Evolutionary conservation across 1,140 invertebrate species (phyloP).

Genomic region (Papilio xuthus): DNA sequence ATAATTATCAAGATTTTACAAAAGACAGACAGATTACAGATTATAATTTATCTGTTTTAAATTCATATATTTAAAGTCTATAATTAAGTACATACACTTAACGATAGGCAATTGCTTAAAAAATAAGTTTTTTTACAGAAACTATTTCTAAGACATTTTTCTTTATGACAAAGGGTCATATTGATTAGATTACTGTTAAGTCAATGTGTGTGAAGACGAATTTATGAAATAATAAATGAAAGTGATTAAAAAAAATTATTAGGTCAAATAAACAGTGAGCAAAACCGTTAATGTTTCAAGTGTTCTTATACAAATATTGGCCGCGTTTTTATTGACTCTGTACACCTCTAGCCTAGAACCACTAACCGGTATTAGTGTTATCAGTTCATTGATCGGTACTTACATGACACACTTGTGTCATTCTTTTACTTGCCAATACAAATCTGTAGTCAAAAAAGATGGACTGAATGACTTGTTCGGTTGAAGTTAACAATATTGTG

Average conservation of each 20-base stretch:
- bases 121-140: no score
- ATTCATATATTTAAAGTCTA: no score
- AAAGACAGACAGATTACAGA: no score
- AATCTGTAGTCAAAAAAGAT: not conserved
- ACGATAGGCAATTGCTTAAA: no score
- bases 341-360: slow-evolving; percentile 20
- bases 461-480: not conserved
- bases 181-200: no score
- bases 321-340: slow-evolving; percentile 14
- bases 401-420: slow-evolving; percentile 1
- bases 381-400: not conserved
- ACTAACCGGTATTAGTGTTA: slow-evolving; percentile 45
- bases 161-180: no score
- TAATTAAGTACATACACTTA: no score
- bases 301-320: not conserved
- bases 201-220: not conserved
- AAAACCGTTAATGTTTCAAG: slow-evolving; percentile 12
- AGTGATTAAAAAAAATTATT: slow-evolving; percentile 1
- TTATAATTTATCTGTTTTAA: no score
- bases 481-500: no score
- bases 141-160: no score
- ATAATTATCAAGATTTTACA: no score
- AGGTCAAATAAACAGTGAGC: not conserved
- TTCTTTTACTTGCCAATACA: not conserved
- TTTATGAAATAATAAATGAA: not conserved